phyloP scores from a whole-genome alignment of 2,888 invertebrate species.

The Ypsolopha scabrella region DNA sequence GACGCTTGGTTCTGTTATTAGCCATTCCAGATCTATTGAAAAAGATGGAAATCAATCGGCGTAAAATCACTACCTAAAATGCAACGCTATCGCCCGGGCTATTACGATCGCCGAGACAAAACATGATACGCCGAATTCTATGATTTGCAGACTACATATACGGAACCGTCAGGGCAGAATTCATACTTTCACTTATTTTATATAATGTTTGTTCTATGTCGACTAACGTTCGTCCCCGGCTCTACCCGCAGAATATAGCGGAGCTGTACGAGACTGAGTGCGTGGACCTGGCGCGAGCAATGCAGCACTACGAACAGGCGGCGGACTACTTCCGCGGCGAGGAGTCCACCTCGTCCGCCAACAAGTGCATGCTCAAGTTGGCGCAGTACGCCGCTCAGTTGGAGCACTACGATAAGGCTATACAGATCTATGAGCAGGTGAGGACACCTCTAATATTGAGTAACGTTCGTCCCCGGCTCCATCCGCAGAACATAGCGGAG shows the following conservation, averaged over 20 bases:
- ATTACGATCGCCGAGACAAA: too few relatives aligned
- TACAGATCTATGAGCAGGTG: constrained; percentile 95
- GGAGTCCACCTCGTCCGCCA: constrained; percentile 97
- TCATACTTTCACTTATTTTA: not conserved
- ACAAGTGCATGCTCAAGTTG: constrained; percentile 97
- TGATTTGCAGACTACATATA: too few relatives aligned
- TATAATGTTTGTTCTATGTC: not conserved
- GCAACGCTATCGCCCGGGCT: too few relatives aligned
- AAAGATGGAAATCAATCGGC: too few relatives aligned
- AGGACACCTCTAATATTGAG: constrained; percentile 3
- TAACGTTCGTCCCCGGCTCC: not conserved
- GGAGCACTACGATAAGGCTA: constrained; percentile 97
- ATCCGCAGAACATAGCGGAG: constrained; percentile 79
- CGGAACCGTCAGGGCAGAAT: too few relatives aligned
- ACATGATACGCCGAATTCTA: too few relatives aligned
- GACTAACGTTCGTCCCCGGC: not conserved
- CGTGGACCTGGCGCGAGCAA: constrained; percentile 83
- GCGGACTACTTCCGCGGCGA: constrained; percentile 99
- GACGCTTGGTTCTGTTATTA: too few relatives aligned
- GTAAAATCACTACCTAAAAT: too few relatives aligned
- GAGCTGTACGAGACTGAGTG: not conserved
- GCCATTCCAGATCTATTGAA: too few relatives aligned
- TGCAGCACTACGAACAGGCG: constrained; percentile 97
- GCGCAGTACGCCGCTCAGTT: constrained; percentile 97
- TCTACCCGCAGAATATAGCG: constrained; percentile 79